Base-by-base conservation (phyloP, 2,888 invertebrate genomes). In the Eumacrocentrus americanus region DNA sequence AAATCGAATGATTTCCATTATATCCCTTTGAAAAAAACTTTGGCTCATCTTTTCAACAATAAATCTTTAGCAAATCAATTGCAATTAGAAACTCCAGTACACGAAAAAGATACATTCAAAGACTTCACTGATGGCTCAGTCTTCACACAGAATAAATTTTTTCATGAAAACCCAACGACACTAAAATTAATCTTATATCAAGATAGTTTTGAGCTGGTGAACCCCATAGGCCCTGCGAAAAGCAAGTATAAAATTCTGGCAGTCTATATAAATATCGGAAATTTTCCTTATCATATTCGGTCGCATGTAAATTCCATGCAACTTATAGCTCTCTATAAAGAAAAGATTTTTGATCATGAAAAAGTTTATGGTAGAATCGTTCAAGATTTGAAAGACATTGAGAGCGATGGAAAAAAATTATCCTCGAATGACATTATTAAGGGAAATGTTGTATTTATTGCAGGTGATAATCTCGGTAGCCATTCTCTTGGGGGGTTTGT, bases 71-170 rank as follows among this genome's bases (percentile, higher is more conserved):
- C 9, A 11, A 12, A 62, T 55, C 25, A 61, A 38, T 57, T 60
- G 35, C 18, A 20, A 9, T 40, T 38, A 16, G 35, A 62, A 16
- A 23, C 37, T 5, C 9, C 40, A 16, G 18, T 58, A 25, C 11
- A 52, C 9, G 40, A 57, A 14, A 37, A 29, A 6, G 38, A 61
- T 14, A 16, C 64, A 11, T 53, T 68, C 35, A 46, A 38, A 37
- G 68, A 69, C 38, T 66, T 63, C 29, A 58, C 63, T 4, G 68
- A 66, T 61, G 67, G 65, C 3, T 52, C n/a, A 16, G 57, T 64
- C 9, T 68, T 47, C 35, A 58, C 52, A 54, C 51, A 62, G 6
- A 68, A 67, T 47, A 20, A 2, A 23, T 68, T 62, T 50, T 68
- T 68, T 48, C 29, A 48, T 37, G 38, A 63, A 12, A 66, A 65